phyloP scores from a whole-genome alignment of 2,113 vertebrate genomes.

The Pionites leucogaster region DNA sequence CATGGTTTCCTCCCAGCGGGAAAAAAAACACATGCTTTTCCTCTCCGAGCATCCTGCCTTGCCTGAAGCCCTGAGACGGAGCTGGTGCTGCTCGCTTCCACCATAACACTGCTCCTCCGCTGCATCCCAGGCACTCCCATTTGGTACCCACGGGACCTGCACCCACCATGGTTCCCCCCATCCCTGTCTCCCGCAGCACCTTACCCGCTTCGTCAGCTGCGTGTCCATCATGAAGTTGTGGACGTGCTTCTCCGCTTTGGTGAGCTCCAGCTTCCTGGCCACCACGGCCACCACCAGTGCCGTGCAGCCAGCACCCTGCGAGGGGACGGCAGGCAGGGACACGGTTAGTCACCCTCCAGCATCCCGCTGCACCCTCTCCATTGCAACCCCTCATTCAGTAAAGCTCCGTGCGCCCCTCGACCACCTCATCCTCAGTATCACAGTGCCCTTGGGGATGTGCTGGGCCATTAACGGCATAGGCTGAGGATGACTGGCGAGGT shows the following conservation, averaged over 20 bases:
- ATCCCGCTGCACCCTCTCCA: not conserved
- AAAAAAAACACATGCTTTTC: accelerated
- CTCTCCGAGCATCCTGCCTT: not conserved
- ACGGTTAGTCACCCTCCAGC: not conserved
- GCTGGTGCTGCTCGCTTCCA: not conserved
- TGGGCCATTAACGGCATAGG: not conserved
- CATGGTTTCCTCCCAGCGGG: not conserved
- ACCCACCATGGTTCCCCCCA: not conserved
- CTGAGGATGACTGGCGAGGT: not conserved
- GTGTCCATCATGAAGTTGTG: constrained; percentile 99
- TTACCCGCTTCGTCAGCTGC: constrained; percentile 96
- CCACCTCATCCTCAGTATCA: not conserved
- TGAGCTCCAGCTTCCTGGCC: constrained; percentile 97
- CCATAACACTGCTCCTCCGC: accelerated
- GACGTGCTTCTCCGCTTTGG: constrained; percentile 98
- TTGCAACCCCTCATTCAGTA: not conserved
- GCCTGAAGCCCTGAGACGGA: not conserved
- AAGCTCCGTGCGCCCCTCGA: not conserved
- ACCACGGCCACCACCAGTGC: constrained; percentile 98
- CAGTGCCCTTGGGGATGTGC: not conserved
- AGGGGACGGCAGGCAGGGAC: not conserved
- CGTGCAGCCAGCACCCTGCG: constrained; percentile 93
- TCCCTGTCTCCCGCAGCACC: not conserved
- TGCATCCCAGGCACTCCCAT: not conserved
- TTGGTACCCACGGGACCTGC: not conserved